Base-by-base conservation (phyloP, 2,888 invertebrate species). In the Trachelus stipa region DNA sequence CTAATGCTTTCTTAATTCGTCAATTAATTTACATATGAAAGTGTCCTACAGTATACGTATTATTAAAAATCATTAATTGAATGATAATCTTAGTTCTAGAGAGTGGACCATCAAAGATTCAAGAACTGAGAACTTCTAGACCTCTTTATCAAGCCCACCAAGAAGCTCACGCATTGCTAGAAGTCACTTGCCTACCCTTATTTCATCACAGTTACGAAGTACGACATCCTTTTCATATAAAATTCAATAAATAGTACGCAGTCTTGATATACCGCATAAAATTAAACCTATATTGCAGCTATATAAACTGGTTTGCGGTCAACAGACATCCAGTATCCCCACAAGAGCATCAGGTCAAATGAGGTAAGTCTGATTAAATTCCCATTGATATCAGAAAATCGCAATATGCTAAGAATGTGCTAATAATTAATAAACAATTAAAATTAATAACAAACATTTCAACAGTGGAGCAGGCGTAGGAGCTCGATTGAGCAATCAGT, bases 151-250 rank as follows among this genome's bases (percentile, higher is more conserved):
- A 96, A 90, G 96, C 97, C 0, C 96, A 96, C 87, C 95, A 97
- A 86, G 94, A 95, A 89, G 95, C 95, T 0, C 96, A 96, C 88
- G 93, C 94, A 40, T 91, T 95, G 4, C 92, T 97, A 84, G 97
- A 97, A 90, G 94, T 94, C 83, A 93, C 94, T 79, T 95, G 96
- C 92, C 92, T 96, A 81, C 96, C 96, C 15, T 93, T 95, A 86
- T 97, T 97, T 92, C 94, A 96, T 90, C 96, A 96, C 87, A 96
- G 96, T 89, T 96, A 95, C 91, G 95, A 96, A 92, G 96, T 96
- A 92, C 31, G 40, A 69, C 23, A 9, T 56, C 23, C 9, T 56
- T 56, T 23, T 56, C 23, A 56, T 9, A 56, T 56, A 30, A 68
- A 73, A 69, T 33, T 74, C 75, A 74, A 69, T 79, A 80, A 40